These are phyloP conservation scores for Solenodon paradoxus DNA, from an alignment of 2,113 vertebrate genomes.

Conservation along the genomic window DNA sequence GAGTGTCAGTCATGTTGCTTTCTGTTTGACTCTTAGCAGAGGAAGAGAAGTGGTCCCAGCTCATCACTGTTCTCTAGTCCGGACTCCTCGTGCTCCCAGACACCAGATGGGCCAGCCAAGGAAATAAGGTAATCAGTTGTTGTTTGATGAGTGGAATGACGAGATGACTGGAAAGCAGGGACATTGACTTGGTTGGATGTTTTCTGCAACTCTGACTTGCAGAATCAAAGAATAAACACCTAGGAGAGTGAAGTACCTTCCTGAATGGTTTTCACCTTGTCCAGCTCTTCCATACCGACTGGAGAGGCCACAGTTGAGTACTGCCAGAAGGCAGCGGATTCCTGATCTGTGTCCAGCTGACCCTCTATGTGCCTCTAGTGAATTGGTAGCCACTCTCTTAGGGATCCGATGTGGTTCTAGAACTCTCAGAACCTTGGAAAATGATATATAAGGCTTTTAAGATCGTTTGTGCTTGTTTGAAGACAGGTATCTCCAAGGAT, in stretches of 20 bases:
- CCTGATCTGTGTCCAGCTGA: neutral
- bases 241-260: neutral
- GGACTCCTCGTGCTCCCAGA: slow-evolving; percentile 90
- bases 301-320: too few species aligned
- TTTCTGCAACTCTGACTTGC: neutral
- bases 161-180: neutral
- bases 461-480: neutral
- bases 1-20: too few species aligned
- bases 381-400: neutral
- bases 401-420: neutral
- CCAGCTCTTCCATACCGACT: neutral
- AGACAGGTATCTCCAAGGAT: neutral
- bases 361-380: neutral
- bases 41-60: slow-evolving; percentile 84
- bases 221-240: neutral
- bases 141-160: too few species aligned
- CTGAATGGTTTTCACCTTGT: neutral
- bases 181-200: neutral
- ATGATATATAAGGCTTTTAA: neutral
- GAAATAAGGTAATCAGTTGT: slow-evolving; percentile 85
- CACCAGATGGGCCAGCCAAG: slow-evolving; percentile 90
- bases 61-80: slow-evolving; percentile 90
- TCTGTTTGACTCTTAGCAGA: slow-evolving; percentile 80
- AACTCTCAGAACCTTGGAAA: neutral
- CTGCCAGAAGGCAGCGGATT: too few species aligned